Conservation (phyloP, 2,888 invertebrate genomes). For the Drosophila pseudotakahashii region DNA sequence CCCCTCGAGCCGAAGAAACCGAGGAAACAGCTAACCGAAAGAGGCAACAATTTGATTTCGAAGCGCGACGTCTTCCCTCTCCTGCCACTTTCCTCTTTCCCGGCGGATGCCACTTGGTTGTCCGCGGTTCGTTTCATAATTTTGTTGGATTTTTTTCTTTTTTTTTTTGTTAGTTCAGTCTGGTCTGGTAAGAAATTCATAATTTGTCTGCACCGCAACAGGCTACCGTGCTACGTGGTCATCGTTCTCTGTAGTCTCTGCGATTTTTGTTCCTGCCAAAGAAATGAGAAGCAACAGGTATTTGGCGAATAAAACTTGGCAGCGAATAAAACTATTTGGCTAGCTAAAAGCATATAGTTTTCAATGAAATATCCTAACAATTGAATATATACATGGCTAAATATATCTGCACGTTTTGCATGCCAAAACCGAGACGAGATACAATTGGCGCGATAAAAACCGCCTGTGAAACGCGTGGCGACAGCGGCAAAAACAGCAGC, state of each 20-base stretch:
- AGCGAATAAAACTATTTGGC: neutral
- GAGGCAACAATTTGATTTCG: conserved; percentile 46
- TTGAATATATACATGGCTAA: conserved; percentile 17
- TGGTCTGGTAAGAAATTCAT: conserved; percentile 52
- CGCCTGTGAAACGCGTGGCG: conserved; percentile 42
- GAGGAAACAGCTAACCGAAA: conserved; percentile 22
- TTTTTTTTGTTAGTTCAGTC: neutral
- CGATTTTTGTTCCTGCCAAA: conserved; percentile 1
- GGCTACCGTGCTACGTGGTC: conserved; percentile 64
- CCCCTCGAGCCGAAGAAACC: conserved; percentile 22
- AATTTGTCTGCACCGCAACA: conserved; percentile 55
- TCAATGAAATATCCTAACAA: conserved; percentile 31
- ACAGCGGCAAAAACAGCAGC: conserved; percentile 27
- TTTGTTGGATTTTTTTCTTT: conserved; percentile 35
- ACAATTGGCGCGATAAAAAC: conserved; percentile 26
- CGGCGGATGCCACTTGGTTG: conserved; percentile 30
- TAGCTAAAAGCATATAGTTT: neutral
- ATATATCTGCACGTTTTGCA: conserved; percentile 38
- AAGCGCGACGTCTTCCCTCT: conserved; percentile 20
- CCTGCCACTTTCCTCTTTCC: neutral
- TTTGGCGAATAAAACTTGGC: conserved; percentile 33
- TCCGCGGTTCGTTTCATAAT: conserved; percentile 56
- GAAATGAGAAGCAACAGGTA: conserved; percentile 34
- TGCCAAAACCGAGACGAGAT: conserved; percentile 16
- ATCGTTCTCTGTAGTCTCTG: conserved; percentile 8